A percentile compares a stretch with the other conserved stretches of the same genome.
These are phyloP conservation scores for Scotopteryx bipunctaria DNA, from an alignment of 2,888 invertebrate species.

Conservation along the genomic window DNA sequence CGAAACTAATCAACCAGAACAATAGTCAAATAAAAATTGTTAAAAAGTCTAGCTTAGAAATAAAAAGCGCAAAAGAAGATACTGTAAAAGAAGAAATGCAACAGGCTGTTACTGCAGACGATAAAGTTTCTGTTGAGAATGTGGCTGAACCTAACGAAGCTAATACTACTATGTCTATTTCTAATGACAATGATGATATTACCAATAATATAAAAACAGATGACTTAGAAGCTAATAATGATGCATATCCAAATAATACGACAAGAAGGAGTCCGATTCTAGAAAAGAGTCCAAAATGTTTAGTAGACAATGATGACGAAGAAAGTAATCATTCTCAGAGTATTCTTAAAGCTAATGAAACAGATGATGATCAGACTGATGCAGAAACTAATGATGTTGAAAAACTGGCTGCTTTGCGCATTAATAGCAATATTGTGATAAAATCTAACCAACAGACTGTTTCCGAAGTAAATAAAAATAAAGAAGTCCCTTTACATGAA, in stretches of 20 bases:
- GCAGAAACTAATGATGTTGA: slow-evolving; percentile 7
- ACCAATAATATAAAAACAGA: slow-evolving; percentile 4
- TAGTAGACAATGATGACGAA: slow-evolving; percentile 11
- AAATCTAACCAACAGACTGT: slow-evolving; percentile 21
- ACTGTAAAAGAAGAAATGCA: slow-evolving; percentile 23
- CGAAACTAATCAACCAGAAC: slow-evolving; percentile 68
- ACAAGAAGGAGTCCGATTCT: slow-evolving; percentile 3
- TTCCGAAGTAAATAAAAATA: slow-evolving; percentile 5
- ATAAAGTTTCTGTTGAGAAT: slow-evolving; percentile 11
- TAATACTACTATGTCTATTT: not conserved
- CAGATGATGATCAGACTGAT: not conserved
- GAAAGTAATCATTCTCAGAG: slow-evolving; percentile 25
- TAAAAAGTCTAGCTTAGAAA: slow-evolving; percentile 50
- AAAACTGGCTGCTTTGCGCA: slow-evolving; percentile 22
- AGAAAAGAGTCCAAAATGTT: slow-evolving; percentile 3
- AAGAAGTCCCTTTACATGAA: slow-evolving; percentile 16
- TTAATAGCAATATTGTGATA: slow-evolving; percentile 28
- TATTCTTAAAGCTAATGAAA: slow-evolving; percentile 10
- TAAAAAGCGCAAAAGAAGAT: slow-evolving; percentile 31
- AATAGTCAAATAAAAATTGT: slow-evolving; percentile 74
- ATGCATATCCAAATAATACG: slow-evolving; percentile 9
- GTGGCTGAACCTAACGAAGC: not conserved
- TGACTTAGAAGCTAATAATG: not conserved
- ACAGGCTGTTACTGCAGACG: slow-evolving; percentile 26
- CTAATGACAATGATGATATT: slow-evolving; percentile 5